A percentile compares a stretch with the other conserved stretches of the same genome.
phyloP scores from a whole-genome alignment of 2,888 invertebrate species.

The Dynastes maya region DNA sequence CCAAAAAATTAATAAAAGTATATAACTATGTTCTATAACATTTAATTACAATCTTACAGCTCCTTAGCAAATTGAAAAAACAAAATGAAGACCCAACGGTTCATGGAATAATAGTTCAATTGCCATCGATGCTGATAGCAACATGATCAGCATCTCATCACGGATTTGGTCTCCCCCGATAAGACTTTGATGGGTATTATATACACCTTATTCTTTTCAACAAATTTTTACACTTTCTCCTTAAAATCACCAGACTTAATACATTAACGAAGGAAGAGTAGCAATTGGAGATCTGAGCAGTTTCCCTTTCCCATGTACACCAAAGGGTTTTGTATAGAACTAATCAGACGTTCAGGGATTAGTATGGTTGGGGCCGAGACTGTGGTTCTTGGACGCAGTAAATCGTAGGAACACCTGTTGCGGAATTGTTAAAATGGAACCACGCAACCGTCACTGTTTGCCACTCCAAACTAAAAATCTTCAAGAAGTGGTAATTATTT shows the following conservation, averaged over 20 bases:
- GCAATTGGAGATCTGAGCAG: slow-evolving; percentile 92
- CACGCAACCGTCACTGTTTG: slow-evolving; percentile 98
- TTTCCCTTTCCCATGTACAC: slow-evolving; percentile 97
- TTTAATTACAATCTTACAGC: slow-evolving; percentile 69
- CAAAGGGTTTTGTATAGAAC: slow-evolving; percentile 94
- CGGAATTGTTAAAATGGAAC: slow-evolving; percentile 96
- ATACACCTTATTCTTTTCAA: background rate
- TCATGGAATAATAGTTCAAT: slow-evolving; percentile 97
- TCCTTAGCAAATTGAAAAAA: slow-evolving; percentile 79
- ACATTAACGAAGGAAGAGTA: slow-evolving; percentile 93
- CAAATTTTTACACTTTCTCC: background rate
- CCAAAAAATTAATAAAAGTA: no score
- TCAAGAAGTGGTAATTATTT: slow-evolving; percentile 76
- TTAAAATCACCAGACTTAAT: slow-evolving; percentile 75
- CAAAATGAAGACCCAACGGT: slow-evolving; percentile 89
- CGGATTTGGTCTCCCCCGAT: slow-evolving; percentile 88
- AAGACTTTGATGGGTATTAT: slow-evolving; percentile 95
- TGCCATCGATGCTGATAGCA: slow-evolving; percentile 90
- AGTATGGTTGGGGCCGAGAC: slow-evolving; percentile 87
- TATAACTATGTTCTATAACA: no score
- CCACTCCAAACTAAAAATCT: slow-evolving; percentile 94
- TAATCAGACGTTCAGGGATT: slow-evolving; percentile 87
- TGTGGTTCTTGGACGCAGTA: slow-evolving; percentile 96
- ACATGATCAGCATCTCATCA: slow-evolving; percentile 91
- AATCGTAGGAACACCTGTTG: slow-evolving; percentile 98